Evolutionary conservation across 2,113 vertebrate genomes (phyloP), one percentile per base, ranked within the genome.

Genomic region (Takifugu flavidus): DNA sequence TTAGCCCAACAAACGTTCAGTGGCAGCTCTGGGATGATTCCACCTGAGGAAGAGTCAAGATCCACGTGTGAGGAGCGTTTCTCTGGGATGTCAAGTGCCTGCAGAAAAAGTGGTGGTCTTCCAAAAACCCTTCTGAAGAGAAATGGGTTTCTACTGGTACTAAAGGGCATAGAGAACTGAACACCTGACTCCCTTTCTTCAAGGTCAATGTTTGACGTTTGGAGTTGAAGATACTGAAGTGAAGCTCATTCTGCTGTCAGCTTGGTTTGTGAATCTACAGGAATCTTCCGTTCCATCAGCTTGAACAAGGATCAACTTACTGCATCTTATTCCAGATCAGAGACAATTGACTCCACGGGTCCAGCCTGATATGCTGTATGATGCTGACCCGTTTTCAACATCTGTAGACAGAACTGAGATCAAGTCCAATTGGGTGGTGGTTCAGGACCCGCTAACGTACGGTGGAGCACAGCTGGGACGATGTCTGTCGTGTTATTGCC

Each of bases 21-120:
- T 83, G 91, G 70, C 80, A 98, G 77, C 47, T 87, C 66, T 59
- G 94, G 34, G 34, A 39, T 39, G 34, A 39, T 39, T 39, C 34
- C 34, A 6, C 98, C 77, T 8, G 93, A 94, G 78, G 95, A 97
- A 81, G 34, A 39, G 34, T 39, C 93, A 96, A 20, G 88, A 92
- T 13, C 93, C 90, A 85, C 93, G 93, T 62, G 92, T 82, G 56
- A 88, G 67, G 82, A 97, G 96, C 86, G 20, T 20, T 20, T 20
- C 20, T 20, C 20, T 20, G 20, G 20, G 20, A 20, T 20, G 20
- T 20, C 20, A 20, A 20, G 20, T 20, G 20, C 20, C 20, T 20
- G 20, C 51, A 80, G 91, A 81, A 97, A 95, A 0, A 94, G 95
- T 44, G 93, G 89, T 1, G 96, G 96, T 91, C 96, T 95, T 87